These are phyloP conservation scores for Gobio occitaniae DNA, from an alignment of 2,797 vertebrate genomes.

Conservation along the genomic window DNA sequence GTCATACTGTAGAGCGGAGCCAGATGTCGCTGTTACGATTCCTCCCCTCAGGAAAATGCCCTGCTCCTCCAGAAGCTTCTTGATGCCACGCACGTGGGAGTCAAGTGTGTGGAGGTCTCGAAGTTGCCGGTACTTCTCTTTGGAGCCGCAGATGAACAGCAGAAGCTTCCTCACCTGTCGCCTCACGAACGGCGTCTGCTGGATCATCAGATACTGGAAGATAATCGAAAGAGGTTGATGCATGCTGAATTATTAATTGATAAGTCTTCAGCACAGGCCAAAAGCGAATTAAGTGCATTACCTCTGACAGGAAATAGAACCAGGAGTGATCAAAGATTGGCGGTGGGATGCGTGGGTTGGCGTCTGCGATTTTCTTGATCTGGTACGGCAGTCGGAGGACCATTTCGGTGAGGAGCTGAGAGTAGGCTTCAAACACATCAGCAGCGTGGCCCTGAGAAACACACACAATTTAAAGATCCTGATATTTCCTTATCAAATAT, in stretches of 20 bases:
- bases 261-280: not conserved
- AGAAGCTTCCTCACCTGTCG: conserved; percentile 96
- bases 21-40: conserved; percentile 94
- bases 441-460: conserved; percentile 90
- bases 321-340: conserved; percentile 98
- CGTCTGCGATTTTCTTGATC: conserved; percentile 98
- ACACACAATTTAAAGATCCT: not conserved
- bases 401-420: conserved; percentile 98
- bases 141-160: conserved; percentile 97
- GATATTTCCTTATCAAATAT: not conserved
- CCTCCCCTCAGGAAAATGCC: conserved; percentile 94
- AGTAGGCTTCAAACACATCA: conserved; percentile 98
- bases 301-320: conserved; percentile 98
- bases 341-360: conserved; percentile 92
- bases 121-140: conserved; percentile 97
- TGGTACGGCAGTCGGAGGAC: conserved; percentile 96
- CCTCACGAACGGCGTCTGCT: conserved; percentile 96
- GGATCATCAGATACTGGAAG: conserved; percentile 96
- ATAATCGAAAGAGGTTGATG: not conserved
- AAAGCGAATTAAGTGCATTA: conserved; percentile 58
- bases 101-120: conserved; percentile 96
- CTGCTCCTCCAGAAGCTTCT: conserved; percentile 96
- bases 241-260: not conserved
- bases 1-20: conserved; percentile 96
- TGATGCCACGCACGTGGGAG: conserved; percentile 94